phyloP scores from a whole-genome alignment of 2,113 vertebrate genomes.

The Lynx canadensis region DNA sequence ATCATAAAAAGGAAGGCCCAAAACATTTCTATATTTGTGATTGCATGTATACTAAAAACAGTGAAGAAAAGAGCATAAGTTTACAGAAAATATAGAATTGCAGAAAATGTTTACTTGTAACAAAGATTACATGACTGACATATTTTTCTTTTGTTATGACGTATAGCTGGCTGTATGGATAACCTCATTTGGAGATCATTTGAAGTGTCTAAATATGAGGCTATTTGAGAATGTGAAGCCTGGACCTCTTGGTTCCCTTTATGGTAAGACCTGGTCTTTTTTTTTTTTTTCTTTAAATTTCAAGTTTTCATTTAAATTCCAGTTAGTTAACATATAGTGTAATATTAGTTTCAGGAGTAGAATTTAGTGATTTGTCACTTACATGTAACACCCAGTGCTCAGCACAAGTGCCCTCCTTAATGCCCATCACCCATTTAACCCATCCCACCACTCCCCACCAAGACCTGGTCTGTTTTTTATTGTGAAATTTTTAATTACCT shows the following conservation, averaged over 20 bases:
- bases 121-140: neutral
- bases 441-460: neutral
- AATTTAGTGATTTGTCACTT: neutral
- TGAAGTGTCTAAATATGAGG: neutral
- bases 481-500: neutral
- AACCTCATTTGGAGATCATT: neutral
- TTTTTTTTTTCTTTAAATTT: neutral
- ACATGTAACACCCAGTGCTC: neutral
- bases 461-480: neutral
- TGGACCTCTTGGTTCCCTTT: neutral
- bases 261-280: neutral
- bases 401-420: neutral
- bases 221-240: neutral
- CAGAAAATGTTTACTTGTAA: neutral
- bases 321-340: neutral
- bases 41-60: neutral
- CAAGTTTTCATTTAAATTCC: neutral
- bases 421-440: neutral
- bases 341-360: neutral
- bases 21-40: neutral
- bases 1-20: neutral
- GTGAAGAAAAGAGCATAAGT: neutral
- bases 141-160: neutral
- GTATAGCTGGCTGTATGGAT: neutral
- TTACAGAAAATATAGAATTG: neutral